Evolutionary conservation across 1,140 invertebrate species (phyloP).

Genomic region (Portunus trituberculatus): DNA sequence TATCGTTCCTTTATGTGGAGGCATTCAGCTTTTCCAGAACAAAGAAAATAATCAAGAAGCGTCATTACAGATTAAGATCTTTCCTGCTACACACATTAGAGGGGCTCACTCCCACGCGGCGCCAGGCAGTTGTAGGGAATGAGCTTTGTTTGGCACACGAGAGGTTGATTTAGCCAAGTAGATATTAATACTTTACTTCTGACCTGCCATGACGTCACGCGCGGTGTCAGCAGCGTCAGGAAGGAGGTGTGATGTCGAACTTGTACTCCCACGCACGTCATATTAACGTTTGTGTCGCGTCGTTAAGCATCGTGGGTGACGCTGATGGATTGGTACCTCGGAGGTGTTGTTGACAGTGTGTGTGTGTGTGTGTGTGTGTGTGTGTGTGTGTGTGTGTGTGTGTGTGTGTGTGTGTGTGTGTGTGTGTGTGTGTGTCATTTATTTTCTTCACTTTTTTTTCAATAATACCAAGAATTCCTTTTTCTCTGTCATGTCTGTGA

Average conservation of each 20-base stretch:
- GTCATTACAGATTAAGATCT: too few relatives aligned
- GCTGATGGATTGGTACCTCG: not conserved
- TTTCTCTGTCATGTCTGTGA: not conserved
- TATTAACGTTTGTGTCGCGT: not conserved
- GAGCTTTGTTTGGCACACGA: not conserved
- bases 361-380: constrained; percentile 40
- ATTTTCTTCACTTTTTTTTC: not conserved
- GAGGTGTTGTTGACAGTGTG: not conserved
- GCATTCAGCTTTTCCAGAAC: too few relatives aligned
- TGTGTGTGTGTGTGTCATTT: constrained; percentile 30
- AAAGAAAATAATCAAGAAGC: too few relatives aligned
- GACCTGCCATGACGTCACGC: not conserved
- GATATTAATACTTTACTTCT: not conserved
- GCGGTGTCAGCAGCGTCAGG: not conserved
- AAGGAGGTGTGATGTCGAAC: not conserved
- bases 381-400: constrained; percentile 43
- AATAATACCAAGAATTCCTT: not conserved
- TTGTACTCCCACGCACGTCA: not conserved
- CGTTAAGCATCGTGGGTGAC: not conserved
- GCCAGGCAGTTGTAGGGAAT: too few relatives aligned
- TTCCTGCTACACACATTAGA: too few relatives aligned
- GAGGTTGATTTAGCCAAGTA: not conserved
- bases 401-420: constrained; percentile 48
- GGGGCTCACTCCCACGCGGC: too few relatives aligned
- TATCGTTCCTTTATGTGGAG: too few relatives aligned